phyloP scores from a whole-genome alignment of 2,888 invertebrate species.

The Ophioninae sp. region DNA sequence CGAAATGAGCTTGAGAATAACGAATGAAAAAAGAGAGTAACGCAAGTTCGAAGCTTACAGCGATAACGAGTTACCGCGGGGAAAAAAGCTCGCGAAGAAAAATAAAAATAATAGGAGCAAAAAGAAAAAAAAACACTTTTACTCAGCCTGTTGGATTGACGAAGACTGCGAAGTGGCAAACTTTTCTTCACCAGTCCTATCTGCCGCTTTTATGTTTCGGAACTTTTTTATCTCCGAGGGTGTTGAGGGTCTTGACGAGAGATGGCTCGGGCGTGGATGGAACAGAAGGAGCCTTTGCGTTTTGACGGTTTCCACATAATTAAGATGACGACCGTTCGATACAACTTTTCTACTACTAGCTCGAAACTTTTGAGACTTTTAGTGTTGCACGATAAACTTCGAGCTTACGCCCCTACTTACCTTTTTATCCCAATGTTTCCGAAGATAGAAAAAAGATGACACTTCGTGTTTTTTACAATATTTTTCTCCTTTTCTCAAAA shows the following conservation, averaged over 20 bases:
- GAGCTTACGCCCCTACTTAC: neutral
- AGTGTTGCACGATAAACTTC: neutral
- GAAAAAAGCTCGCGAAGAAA: conserved; percentile 29
- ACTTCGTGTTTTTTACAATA: neutral
- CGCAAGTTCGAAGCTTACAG: conserved; percentile 18
- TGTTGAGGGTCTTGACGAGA: conserved; percentile 4
- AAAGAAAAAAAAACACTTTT: conserved; percentile 10
- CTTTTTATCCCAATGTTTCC: neutral
- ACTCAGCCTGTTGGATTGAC: conserved; percentile 40
- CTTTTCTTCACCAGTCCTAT: conserved; percentile 32
- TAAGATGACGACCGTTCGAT: conserved; percentile 9
- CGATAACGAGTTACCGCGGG: conserved; percentile 7
- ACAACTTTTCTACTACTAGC: neutral
- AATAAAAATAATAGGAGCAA: conserved; percentile 7
- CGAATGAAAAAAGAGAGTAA: conserved; percentile 18
- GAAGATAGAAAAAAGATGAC: neutral
- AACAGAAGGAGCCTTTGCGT: conserved; percentile 1
- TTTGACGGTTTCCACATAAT: conserved; percentile 7
- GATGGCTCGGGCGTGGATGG: conserved; percentile 6
- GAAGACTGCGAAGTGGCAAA: conserved; percentile 28
- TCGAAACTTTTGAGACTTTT: neutral
- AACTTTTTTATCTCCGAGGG: conserved; percentile 48
- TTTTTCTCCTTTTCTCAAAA: neutral
- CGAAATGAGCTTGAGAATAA: conserved; percentile 16
- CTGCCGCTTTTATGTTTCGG: conserved; percentile 13